Evolutionary conservation across 2,888 invertebrate genomes (phyloP).

Genomic region (Synanthedon myopaeformis): DNA sequence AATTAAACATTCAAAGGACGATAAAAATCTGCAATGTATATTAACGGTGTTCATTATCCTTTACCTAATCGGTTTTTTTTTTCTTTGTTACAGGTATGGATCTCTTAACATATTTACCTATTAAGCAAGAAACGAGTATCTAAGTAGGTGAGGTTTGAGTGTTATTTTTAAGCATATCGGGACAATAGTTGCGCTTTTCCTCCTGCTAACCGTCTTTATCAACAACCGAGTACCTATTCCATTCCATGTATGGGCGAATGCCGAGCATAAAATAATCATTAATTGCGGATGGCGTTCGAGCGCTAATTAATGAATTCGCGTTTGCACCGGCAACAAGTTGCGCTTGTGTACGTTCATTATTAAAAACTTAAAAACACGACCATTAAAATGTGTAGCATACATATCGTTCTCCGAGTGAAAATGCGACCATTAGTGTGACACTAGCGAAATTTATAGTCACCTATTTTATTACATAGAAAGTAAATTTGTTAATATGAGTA

Average conservation of each 20-base stretch:
- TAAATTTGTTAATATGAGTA: background rate
- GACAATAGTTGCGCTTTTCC: background rate
- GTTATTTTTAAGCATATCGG: background rate
- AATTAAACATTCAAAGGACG: conserved; percentile 7
- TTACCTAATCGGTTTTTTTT: conserved; percentile 5
- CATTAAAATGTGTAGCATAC: conserved; percentile 10
- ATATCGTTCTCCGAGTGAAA: conserved; percentile 12
- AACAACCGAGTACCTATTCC: background rate
- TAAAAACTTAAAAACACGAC: conserved; percentile 5
- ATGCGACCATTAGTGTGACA: conserved; percentile 3
- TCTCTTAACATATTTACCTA: conserved; percentile 14
- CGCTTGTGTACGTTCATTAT: conserved; percentile 10
- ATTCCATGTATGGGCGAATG: conserved; percentile 1
- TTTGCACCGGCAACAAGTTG: background rate
- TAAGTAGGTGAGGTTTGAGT: conserved; percentile 35
- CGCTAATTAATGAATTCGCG: conserved; percentile 12
- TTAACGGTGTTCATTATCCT: conserved; percentile 11
- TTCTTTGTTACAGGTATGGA: conserved; percentile 55
- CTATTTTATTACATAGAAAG: background rate
- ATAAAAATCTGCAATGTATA: conserved; percentile 3
- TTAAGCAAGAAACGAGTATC: conserved; percentile 22
- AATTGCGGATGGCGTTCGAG: conserved; percentile 11
- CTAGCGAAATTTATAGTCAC: background rate
- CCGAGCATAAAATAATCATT: conserved; percentile 12
- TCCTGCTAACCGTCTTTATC: background rate